phyloP scores from a whole-genome alignment of 1,140 invertebrate genomes.

The Drosophila nebulosa region DNA sequence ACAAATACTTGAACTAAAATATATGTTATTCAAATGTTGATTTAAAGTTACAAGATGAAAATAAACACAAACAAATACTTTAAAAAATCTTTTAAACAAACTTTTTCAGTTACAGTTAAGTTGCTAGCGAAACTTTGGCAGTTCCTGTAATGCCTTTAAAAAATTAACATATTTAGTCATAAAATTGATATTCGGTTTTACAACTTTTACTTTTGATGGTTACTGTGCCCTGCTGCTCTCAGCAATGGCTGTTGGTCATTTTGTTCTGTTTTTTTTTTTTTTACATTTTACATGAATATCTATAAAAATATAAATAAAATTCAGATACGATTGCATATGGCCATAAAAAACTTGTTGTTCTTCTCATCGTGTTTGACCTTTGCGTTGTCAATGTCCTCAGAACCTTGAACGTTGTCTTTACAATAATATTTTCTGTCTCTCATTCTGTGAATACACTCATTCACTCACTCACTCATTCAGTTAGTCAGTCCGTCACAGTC shows the following conservation, averaged over 20 bases:
- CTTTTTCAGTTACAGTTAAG: no score
- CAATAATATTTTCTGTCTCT: slow-evolving; percentile 17
- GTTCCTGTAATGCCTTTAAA: not conserved
- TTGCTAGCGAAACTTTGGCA: no score
- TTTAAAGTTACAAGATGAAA: no score
- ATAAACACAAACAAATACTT: no score
- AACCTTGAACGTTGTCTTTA: slow-evolving; percentile 35
- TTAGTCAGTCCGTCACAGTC: not conserved
- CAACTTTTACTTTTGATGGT: not conserved
- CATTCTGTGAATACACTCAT: slow-evolving; percentile 5
- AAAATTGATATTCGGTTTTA: not conserved
- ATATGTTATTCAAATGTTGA: no score
- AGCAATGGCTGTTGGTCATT: not conserved
- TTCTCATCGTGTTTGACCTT: slow-evolving; percentile 17
- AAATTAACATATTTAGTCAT: not conserved
- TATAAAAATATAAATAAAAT: slow-evolving; percentile 42
- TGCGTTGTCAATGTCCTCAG: slow-evolving; percentile 38
- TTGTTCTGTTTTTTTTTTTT: not conserved
- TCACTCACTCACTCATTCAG: not conserved
- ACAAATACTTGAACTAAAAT: no score
- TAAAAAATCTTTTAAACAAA: no score
- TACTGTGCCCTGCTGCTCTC: not conserved
- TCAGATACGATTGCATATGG: slow-evolving; percentile 34
- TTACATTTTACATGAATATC: slow-evolving; percentile 12
- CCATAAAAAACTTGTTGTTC: slow-evolving; percentile 44